phyloP scores from a whole-genome alignment of 2,888 invertebrate species.

The Cosmopolites sordidus region DNA sequence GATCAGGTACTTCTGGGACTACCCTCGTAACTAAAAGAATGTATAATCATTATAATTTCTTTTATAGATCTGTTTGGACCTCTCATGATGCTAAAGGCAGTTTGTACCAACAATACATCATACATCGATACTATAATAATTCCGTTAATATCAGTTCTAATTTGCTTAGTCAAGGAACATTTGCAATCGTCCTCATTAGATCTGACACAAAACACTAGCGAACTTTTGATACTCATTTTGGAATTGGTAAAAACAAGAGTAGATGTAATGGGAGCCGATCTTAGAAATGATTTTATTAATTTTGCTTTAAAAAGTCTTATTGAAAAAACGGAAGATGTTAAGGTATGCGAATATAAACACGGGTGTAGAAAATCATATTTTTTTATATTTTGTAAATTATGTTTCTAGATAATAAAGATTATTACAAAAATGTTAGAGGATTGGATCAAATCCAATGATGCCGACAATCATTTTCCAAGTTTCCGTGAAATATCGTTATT shows the following conservation, averaged over 20 bases:
- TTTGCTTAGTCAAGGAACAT: slow-evolving; percentile 86
- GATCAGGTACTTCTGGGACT: no score
- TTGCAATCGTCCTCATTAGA: slow-evolving; percentile 61
- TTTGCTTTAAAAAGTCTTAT: slow-evolving; percentile 86
- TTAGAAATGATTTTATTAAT: slow-evolving; percentile 89
- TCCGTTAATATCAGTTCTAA: slow-evolving; percentile 87
- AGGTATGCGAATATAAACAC: no score
- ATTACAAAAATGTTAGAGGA: slow-evolving; percentile 89
- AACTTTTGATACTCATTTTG: slow-evolving; percentile 76
- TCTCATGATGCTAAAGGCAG: slow-evolving; percentile 93
- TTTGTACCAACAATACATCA: slow-evolving; percentile 84
- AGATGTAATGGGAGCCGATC: slow-evolving; percentile 89
- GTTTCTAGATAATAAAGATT: slow-evolving; percentile 61
- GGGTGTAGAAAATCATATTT: background rate
- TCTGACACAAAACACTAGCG: slow-evolving; percentile 57
- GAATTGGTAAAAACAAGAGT: slow-evolving; percentile 92
- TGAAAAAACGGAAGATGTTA: slow-evolving; percentile 88
- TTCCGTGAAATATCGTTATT: slow-evolving; percentile 88
- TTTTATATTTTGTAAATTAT: background rate
- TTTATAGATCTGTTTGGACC: slow-evolving; percentile 67
- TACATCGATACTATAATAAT: slow-evolving; percentile 90
- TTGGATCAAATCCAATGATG: slow-evolving; percentile 86
- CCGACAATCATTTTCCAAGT: slow-evolving; percentile 72
- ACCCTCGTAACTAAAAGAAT: no score
- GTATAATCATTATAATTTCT: no score